Evolutionary conservation across 1,140 invertebrate species (phyloP), one percentile per base, ranked within the genome.

Genomic region (Nasonia giraulti): DNA sequence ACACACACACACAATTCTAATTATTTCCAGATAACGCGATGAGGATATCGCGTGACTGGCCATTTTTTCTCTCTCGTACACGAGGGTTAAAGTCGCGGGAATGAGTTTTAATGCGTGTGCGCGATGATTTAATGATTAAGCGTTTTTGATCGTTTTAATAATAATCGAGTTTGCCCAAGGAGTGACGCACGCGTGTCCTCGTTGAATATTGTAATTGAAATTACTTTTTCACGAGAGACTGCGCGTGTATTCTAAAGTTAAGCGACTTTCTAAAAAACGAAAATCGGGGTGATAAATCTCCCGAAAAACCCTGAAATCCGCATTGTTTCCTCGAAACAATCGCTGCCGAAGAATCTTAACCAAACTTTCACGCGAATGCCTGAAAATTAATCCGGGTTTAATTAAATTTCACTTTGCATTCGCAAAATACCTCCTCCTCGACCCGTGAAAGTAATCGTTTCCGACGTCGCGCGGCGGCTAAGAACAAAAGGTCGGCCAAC

Each of bases 21-120:
- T 84, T 75, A 80, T 75, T 80, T 75, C 66, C 33, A 12, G 55
- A 78, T 73, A 62, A 44, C 27, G 10, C 27, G 12, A 80, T 76
- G 62, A 23, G 20, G 2, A 69, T 23, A 76, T 81, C 10, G 73
- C 84, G 73, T 85, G 78, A 81, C 55, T 68, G 1, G n/a, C 11
- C 37, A 14, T 68, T 80, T 75, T 68, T 47, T 27, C 27, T 75
- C 33, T 37, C 33, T 37, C 4, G 33, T 37, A 37, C 33, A 37
- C 5, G 33, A 37, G 33, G 20, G 0, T 27, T 66, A 66, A 44
- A 68, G n/a, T 50, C 11, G 55, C 31, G 33, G 33, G n/a, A 31
- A n/a, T 77, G 23, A 12, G 40, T 47, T 78, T 80, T 85, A 40
- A 14, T 66, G 33, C 1, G 14, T 1, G 40, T 8, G 40, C 40